phyloP scores from a whole-genome alignment of 2,113 vertebrate species.

The Carlito syrichta region DNA sequence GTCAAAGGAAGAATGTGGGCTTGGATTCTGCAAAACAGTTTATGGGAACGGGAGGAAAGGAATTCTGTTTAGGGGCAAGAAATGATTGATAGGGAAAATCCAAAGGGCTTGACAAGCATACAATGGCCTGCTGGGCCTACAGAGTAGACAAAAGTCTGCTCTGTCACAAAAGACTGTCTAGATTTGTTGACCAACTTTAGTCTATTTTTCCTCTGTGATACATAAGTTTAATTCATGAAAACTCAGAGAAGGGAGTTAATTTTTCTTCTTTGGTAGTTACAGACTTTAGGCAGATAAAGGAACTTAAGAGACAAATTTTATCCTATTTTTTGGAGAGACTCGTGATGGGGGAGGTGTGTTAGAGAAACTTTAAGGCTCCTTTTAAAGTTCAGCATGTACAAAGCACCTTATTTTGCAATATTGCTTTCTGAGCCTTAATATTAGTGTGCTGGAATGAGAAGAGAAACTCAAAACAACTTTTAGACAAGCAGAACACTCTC shows the following conservation, averaged over 20 bases:
- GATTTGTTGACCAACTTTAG: neutral
- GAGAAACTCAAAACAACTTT: accelerated
- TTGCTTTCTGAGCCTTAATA: neutral
- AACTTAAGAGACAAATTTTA: neutral
- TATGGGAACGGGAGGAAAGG: neutral
- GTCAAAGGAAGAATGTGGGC: neutral
- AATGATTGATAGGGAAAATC: neutral
- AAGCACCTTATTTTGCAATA: neutral
- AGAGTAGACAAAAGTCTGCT: neutral
- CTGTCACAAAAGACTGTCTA: neutral
- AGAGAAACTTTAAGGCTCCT: neutral
- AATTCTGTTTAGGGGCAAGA: neutral
- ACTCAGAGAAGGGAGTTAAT: neutral
- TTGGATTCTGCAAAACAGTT: neutral
- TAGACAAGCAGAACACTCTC: neutral
- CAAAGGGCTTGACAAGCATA: neutral
- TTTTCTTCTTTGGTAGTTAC: neutral
- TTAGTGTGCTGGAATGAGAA: too few species aligned
- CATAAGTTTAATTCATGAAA: neutral
- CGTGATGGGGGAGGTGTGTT: neutral
- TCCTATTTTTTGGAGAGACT: neutral
- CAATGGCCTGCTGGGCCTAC: neutral
- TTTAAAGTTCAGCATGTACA: neutral
- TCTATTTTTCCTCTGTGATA: too few species aligned
- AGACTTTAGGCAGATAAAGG: neutral